Base-by-base conservation (phyloP, 2,113 vertebrate species). In the Albula goreensis region DNA sequence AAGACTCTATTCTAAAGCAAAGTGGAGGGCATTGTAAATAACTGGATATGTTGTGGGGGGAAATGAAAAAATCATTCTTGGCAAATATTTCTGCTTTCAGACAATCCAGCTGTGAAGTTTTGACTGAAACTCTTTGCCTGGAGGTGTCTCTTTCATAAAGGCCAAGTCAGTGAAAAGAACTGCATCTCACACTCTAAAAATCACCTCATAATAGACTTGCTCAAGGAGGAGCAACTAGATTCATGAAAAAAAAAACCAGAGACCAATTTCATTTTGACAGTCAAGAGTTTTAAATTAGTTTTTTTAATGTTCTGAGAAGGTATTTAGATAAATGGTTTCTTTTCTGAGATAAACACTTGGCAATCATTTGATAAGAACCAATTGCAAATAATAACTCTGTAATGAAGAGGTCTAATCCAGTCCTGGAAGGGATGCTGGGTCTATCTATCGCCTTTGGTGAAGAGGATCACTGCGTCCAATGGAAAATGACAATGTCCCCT, bases 281-380 rank as follows among this genome's bases (percentile, higher is more conserved):
- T 56, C 66, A 50, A 8, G 52, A 52, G 78, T 79, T 49, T 79
- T 12, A 50, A 50, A 79, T 7, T 2, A 57, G 52, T 9, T 25
- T 78, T 77, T 79, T 41, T 41, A 4, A 4, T 22, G 25, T 78
- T 74, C 31, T 74, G 22, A 74, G 25, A 78, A 22, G 77, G 63
- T 41, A 8, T 60, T 79, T 57, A 60, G 48, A 85, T 84, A 63
- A 53, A 51, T n/a, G 51, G 77, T 78, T 85, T 79, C 83, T 50
- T 13, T 79, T 85, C 8, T 41, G 70, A 78, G 74, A 85, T 85
- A 57, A 85, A 85, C 13, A 25, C 19, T 17, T n/a, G 53, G 81
- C 52, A 56, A 56, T 82, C 81, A 85, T 51, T 85, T 85, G 52
- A 85, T 85, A 85, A 85, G n/a, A 79, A 31, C 52, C 52, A 17